Conservation (phyloP, 2,113 vertebrate species). For the Tachysurus fulvidraco region DNA sequence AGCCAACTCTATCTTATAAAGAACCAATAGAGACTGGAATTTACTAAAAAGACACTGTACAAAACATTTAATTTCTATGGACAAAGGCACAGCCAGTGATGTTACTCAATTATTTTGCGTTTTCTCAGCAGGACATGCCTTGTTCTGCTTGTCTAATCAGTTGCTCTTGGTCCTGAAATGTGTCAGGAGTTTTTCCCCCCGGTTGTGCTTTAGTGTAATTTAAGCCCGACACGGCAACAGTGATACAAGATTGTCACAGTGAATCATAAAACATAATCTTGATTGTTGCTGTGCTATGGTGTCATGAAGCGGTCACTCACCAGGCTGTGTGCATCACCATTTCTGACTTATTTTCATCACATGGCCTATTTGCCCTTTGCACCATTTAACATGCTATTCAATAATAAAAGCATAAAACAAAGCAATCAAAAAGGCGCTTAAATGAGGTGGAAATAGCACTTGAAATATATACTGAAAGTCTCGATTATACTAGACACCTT, state of each 20-base stretch:
- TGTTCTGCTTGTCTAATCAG: not conserved
- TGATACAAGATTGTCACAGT: not conserved
- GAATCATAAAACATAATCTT: not conserved
- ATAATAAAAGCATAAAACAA: not conserved
- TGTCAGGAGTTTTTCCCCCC: no score
- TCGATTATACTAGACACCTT: not conserved
- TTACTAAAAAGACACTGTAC: not conserved
- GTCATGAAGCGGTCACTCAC: not conserved
- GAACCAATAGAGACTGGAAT: not conserved
- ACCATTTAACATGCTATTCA: not conserved
- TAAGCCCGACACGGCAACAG: not conserved
- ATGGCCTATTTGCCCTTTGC: not conserved
- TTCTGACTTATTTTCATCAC: not conserved
- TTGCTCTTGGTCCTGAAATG: not conserved
- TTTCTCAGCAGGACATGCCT: not conserved
- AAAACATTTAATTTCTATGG: not conserved
- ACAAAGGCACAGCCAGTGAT: not conserved
- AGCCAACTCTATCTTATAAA: slow-evolving; percentile 4
- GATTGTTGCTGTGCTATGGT: not conserved
- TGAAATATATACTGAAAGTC: not conserved
- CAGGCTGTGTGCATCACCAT: not conserved
- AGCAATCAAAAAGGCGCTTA: not conserved
- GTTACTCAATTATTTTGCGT: no score
- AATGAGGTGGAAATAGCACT: not conserved
- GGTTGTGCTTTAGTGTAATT: not conserved